Conservation (phyloP, 2,888 invertebrate species). For the Heliconius hortense region DNA sequence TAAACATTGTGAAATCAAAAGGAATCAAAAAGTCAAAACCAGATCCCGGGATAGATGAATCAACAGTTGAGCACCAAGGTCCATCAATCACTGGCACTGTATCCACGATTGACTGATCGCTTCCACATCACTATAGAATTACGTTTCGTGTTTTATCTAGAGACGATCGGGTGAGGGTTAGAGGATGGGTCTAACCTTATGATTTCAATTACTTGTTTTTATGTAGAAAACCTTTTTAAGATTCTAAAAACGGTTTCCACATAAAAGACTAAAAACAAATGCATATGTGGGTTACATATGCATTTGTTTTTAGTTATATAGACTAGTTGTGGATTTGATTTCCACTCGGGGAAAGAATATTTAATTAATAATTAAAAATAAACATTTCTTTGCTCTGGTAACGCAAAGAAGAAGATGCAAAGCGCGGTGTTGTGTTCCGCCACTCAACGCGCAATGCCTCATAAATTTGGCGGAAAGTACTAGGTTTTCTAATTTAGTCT, state of each 20-base stretch:
- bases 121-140: conserved; percentile 33
- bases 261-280: too few species aligned
- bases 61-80: conserved; percentile 42
- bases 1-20: background rate
- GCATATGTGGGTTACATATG: too few species aligned
- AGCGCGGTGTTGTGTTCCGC: too few species aligned
- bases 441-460: too few species aligned
- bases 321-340: too few species aligned
- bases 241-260: background rate
- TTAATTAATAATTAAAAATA: too few species aligned
- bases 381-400: too few species aligned
- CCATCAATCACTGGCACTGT: conserved; percentile 44
- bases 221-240: background rate
- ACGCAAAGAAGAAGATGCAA: too few species aligned
- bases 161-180: conserved; percentile 17
- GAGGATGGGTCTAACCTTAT: conserved; percentile 17
- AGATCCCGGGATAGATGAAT: conserved; percentile 29
- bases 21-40: conserved; percentile 13
- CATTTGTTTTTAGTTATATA: too few species aligned
- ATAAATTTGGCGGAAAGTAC: too few species aligned
- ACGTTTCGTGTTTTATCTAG: conserved; percentile 28
- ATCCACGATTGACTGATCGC: conserved; percentile 40
- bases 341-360: too few species aligned
- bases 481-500: too few species aligned
- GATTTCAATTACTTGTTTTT: conserved; percentile 20